Percentiles rank a stretch among this genome's conserved stretches.
phyloP scores from a whole-genome alignment of 1,140 invertebrate genomes.

The Aphelenchoides avenae region DNA sequence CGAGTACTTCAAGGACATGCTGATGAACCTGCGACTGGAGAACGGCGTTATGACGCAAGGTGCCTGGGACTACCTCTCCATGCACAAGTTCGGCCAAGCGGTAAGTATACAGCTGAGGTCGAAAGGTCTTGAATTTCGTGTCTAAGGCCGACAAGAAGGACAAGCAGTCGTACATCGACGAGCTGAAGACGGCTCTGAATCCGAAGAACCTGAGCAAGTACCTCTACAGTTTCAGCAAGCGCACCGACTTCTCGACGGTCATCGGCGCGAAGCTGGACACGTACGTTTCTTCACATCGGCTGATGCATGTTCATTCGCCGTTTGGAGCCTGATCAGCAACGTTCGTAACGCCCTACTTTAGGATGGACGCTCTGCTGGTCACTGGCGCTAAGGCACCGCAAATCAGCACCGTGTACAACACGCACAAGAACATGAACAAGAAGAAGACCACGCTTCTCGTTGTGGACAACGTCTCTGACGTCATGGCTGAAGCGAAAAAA shows the following conservation, averaged over 20 bases:
- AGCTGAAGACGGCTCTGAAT: conserved; percentile 74
- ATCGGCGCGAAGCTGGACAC: conserved; percentile 57
- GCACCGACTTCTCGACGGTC: conserved; percentile 54
- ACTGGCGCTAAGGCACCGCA: conserved; percentile 77
- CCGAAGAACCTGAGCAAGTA: conserved; percentile 70
- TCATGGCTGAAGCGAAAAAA: conserved; percentile 73
- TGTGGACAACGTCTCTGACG: conserved; percentile 68
- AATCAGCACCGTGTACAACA: conserved; percentile 70
- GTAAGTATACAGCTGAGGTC: conserved; percentile 66
- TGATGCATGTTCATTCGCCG: background rate
- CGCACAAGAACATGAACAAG: conserved; percentile 71
- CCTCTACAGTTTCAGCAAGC: conserved; percentile 50
- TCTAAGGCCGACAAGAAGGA: conserved; percentile 70
- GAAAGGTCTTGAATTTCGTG: conserved; percentile 4
- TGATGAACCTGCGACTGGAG: conserved; percentile 71
- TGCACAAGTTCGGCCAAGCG: conserved; percentile 84
- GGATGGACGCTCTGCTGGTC: conserved; percentile 70
- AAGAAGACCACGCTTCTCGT: conserved; percentile 76
- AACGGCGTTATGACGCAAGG: conserved; percentile 67
- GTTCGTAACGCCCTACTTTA: no score
- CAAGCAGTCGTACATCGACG: conserved; percentile 73
- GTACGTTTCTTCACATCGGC: conserved; percentile 35
- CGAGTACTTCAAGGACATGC: conserved; percentile 79
- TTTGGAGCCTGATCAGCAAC: no score
- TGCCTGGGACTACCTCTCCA: conserved; percentile 76